Evolutionary conservation across 2,797 vertebrate genomes (phyloP).

Genomic region (Columba guinea): DNA sequence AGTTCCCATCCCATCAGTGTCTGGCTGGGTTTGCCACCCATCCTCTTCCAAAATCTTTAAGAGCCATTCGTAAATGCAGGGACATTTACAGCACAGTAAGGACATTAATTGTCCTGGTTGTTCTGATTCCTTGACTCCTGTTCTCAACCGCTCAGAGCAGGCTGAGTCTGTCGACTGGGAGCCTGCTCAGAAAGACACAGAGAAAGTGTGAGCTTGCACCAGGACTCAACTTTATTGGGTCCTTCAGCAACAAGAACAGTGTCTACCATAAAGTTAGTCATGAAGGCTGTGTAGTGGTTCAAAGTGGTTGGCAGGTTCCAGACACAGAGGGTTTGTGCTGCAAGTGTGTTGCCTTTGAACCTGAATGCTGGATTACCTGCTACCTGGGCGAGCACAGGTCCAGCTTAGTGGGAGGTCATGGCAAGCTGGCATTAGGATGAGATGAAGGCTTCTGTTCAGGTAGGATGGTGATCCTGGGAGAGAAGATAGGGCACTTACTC

Average conservation of each 20-base stretch:
- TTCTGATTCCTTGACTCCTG: background rate
- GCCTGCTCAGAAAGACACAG: background rate
- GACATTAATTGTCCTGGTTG: background rate
- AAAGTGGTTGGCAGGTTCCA: background rate
- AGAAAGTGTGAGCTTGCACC: background rate
- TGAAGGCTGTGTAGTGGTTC: background rate
- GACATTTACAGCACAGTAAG: background rate
- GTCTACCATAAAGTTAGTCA: background rate
- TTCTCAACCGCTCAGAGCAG: background rate
- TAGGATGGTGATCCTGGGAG: background rate
- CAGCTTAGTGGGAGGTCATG: background rate
- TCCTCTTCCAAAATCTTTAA: background rate
- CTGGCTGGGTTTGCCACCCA: background rate
- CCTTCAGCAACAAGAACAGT: background rate
- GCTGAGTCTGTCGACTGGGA: background rate
- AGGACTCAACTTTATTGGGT: background rate
- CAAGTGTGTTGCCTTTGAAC: background rate
- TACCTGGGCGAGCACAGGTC: background rate
- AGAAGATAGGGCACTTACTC: background rate
- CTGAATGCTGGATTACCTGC: background rate
- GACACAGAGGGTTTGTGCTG: background rate
- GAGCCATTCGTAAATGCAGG: background rate
- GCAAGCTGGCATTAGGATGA: background rate
- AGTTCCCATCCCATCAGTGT: background rate
- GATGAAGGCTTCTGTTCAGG: background rate